A percentile compares a stretch with the other conserved stretches of the same genome.
phyloP scores from a whole-genome alignment of 2,113 vertebrate species.

The Fregetta grallaria region DNA sequence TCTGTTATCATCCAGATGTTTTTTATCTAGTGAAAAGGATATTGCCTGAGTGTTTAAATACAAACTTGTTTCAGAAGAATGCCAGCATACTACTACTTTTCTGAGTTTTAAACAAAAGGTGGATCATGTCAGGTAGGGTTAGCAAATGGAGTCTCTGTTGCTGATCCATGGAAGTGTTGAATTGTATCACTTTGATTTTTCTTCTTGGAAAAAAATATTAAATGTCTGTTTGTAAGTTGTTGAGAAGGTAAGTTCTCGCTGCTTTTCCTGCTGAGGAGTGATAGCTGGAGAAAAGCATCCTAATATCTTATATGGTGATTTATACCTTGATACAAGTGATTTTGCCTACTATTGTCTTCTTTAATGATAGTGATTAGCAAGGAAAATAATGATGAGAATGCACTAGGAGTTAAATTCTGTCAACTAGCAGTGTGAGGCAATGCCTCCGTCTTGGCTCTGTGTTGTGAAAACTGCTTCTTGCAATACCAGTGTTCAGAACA shows the following conservation, averaged over 20 bases:
- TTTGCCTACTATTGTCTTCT: background rate
- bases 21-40: conserved; percentile 4
- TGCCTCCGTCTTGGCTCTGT: background rate
- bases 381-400: background rate
- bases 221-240: background rate
- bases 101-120: background rate
- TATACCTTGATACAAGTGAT: background rate
- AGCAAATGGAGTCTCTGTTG: background rate
- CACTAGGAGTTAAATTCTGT: background rate
- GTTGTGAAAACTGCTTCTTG: background rate
- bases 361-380: background rate
- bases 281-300: background rate
- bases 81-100: background rate
- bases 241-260: background rate
- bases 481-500: background rate
- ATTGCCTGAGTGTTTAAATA: background rate
- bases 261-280: background rate
- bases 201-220: background rate
- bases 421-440: background rate
- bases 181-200: background rate
- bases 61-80: background rate
- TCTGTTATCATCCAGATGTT: conserved; percentile 19
- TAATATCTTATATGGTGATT: background rate
- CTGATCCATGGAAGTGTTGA: background rate
- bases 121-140: background rate